These are phyloP conservation scores for Parnassius orleans DNA, from an alignment of 2,888 invertebrate genomes.

Conservation along the genomic window DNA sequence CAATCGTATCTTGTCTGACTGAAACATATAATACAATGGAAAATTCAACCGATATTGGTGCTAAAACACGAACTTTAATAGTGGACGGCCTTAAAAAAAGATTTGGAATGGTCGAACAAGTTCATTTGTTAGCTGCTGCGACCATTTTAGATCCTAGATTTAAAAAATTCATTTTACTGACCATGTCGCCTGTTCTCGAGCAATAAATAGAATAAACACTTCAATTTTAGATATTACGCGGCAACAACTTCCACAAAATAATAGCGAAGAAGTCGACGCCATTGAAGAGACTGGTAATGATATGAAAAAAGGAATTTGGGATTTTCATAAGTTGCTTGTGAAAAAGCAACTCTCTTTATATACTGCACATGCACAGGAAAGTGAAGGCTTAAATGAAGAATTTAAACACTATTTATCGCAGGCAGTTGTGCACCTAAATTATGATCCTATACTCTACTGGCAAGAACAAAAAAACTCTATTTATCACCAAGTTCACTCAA, in stretches of 20 bases:
- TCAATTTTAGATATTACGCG: conserved; percentile 35
- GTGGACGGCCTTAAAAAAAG: conserved; percentile 2
- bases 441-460: conserved; percentile 40
- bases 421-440: conserved; percentile 42
- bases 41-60: conserved; percentile 35
- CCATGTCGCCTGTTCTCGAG: conserved; percentile 33
- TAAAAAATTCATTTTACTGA: conserved; percentile 35
- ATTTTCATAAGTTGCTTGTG: conserved; percentile 36
- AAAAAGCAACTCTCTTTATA: conserved; percentile 34
- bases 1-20: conserved; percentile 37
- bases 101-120: conserved; percentile 34
- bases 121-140: conserved; percentile 36
- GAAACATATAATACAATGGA: conserved; percentile 39
- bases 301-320: conserved; percentile 28
- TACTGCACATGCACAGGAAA: conserved; percentile 35
- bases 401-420: conserved; percentile 44
- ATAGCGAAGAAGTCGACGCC: conserved; percentile 33
- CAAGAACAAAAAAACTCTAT: conserved; percentile 42
- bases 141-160: conserved; percentile 39
- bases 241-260: conserved; percentile 36
- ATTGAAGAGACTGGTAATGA: conserved; percentile 28
- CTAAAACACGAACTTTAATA: conserved; percentile 27
- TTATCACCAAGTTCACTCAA: conserved; percentile 39
- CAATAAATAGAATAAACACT: conserved; percentile 35
- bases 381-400: conserved; percentile 38